Base-by-base conservation (phyloP, 2,888 invertebrate genomes). In the Pseudolycoriella hygida region DNA sequence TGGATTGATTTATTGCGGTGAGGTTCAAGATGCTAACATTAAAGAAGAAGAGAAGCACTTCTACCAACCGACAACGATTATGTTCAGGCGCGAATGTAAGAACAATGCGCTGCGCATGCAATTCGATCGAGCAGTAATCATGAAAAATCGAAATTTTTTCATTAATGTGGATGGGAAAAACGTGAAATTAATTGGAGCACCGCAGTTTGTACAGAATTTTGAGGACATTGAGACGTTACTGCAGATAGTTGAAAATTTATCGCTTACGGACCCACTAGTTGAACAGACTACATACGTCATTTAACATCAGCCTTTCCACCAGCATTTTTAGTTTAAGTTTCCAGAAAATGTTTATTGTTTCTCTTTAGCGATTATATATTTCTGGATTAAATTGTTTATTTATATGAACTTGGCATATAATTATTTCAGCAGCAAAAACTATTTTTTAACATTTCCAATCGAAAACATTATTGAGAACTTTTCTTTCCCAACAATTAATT, bases 101-200 rank as follows among this genome's bases (percentile, higher is more conserved):
- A 56, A 59, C 50, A 54, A 53, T 6, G 53, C 55, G 40, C 56
- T 56, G 11, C 55, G 58, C 8, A 57, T 64, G 49, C 62, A 62
- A 18, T 65, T 60, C 48, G 65, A 66, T 54, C 60, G 65, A 11
- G 63, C 65, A 8, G 60, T 65, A n/a, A 62, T 64, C 30, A 63
- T 66, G 37, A 64, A 64, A 50, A 63, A 63, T 51, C 60, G 60
- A 43, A 60, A 59, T 41, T 66, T 60, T 53, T 63, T 59, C 43
- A 60, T 61, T 1, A 65, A 64, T 45, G 63, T 66, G 40, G 63
- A 65, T 46, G 65, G 65, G 17, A 65, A 64, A 48, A 61, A 63
- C 49, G 61, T 66, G 2, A 59, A 60, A 45, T 54, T 67, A 14
- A 34, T 64, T 31, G 67, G 64, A 2, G 64, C 66, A 19, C 67